Conservation (phyloP, 2,888 invertebrate species). For the Agrenia bidenticulata region DNA sequence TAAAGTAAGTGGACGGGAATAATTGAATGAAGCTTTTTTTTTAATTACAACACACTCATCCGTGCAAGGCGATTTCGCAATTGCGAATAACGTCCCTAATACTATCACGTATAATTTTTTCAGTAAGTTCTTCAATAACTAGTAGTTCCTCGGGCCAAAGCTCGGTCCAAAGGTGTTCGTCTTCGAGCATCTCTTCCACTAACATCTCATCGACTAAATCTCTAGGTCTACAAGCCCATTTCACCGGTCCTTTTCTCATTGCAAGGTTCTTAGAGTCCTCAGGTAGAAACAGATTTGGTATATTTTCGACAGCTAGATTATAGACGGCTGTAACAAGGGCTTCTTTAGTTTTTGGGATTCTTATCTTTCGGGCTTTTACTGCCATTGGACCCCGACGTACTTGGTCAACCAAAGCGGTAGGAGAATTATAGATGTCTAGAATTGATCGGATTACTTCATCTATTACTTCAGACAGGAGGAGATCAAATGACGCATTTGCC, state of each 20-base stretch:
- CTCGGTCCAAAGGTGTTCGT: conserved; percentile 49
- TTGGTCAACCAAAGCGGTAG: conserved; percentile 29
- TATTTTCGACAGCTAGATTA: conserved; percentile 17
- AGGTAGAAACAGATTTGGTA: conserved; percentile 29
- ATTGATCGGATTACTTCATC: conserved; percentile 38
- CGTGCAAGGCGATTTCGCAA: not conserved
- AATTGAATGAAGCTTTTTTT: too few species aligned
- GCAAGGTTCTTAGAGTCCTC: not conserved
- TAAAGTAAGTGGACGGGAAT: too few species aligned
- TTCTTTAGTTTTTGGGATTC: conserved; percentile 39
- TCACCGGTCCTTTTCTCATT: conserved; percentile 29
- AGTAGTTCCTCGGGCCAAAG: conserved; percentile 49
- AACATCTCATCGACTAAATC: conserved; percentile 49
- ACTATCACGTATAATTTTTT: conserved; percentile 31
- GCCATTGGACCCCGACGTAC: conserved; percentile 47
- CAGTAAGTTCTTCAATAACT: conserved; percentile 29
- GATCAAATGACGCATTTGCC: conserved; percentile 29
- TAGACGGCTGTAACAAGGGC: conserved; percentile 25
- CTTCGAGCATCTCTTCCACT: conserved; percentile 45
- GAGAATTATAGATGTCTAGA: conserved; percentile 7
- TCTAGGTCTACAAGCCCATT: conserved; percentile 45
- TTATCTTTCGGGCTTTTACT: conserved; percentile 37
- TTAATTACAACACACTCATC: too few species aligned
- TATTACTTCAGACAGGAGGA: conserved; percentile 31
- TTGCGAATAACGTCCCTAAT: conserved; percentile 27